phyloP scores from a whole-genome alignment of 1,140 invertebrate genomes.

The Atta cephalotes region DNA sequence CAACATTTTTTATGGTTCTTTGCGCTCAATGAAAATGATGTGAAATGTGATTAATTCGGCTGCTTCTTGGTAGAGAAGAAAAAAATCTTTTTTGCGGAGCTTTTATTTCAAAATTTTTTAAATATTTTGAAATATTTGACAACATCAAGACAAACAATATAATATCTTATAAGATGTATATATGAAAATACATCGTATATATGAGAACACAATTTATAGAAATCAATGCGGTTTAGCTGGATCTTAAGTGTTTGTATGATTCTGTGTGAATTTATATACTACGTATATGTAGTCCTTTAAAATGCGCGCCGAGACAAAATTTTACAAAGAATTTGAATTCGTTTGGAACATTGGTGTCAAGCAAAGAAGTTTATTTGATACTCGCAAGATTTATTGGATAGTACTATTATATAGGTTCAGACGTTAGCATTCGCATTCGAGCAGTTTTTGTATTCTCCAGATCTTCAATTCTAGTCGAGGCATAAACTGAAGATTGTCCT shows the following conservation, averaged over 20 bases:
- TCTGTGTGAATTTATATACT: too few species aligned
- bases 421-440: constrained; percentile 48
- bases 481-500: constrained; percentile 49
- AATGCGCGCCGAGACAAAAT: not conserved
- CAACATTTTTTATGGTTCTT: constrained; percentile 22
- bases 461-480: constrained; percentile 15
- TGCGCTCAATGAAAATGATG: constrained; percentile 13
- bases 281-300: too few species aligned
- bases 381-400: constrained; percentile 53
- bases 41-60: constrained; percentile 39
- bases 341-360: constrained; percentile 1
- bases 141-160: not conserved
- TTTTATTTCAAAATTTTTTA: constrained; percentile 12
- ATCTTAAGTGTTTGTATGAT: too few species aligned
- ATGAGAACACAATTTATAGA: too few species aligned
- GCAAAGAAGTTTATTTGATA: constrained; percentile 28
- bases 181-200: too few species aligned
- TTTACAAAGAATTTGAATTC: constrained; percentile 19
- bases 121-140: not conserved
- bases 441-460: constrained; percentile 55
- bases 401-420: constrained; percentile 55
- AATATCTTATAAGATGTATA: too few species aligned
- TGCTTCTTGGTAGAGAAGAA: not conserved
- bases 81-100: not conserved
- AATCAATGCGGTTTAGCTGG: too few species aligned